phyloP scores from a whole-genome alignment of 2,888 invertebrate species.

The Lasioglossum vierecki region DNA sequence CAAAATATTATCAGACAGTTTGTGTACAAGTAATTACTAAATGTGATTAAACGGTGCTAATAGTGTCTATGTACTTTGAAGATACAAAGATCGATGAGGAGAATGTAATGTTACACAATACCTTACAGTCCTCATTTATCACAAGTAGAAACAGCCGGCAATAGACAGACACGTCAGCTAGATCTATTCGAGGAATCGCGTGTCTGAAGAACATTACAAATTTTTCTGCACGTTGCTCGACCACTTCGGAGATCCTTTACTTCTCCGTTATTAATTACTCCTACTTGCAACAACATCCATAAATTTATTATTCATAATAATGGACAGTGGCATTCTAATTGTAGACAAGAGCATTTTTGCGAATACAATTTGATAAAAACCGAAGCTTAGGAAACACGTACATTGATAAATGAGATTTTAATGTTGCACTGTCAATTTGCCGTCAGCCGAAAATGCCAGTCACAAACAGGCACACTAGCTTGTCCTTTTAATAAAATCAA shows the following conservation, averaged over 20 bases:
- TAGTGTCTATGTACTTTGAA: background rate
- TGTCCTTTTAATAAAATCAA: background rate
- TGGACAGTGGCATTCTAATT: background rate
- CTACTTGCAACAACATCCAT: background rate
- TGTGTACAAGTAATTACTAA: background rate
- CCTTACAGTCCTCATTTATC: background rate
- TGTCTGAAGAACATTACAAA: background rate
- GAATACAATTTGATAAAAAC: background rate
- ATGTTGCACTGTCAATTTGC: background rate
- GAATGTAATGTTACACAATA: background rate
- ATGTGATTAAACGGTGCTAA: background rate
- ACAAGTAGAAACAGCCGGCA: background rate
- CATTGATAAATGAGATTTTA: background rate
- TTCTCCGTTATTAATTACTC: background rate
- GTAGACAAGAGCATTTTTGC: background rate
- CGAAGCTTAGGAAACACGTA: background rate
- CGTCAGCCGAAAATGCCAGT: background rate
- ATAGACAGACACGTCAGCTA: conserved; percentile 1
- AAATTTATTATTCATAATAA: background rate
- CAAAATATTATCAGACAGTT: background rate
- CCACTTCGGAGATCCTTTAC: background rate
- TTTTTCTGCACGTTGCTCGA: background rate
- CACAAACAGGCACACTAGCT: background rate
- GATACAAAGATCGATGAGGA: background rate
- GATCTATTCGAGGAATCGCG: background rate